Conservation (phyloP, 2,797 vertebrate species). For the Erpetoichthys calabaricus region DNA sequence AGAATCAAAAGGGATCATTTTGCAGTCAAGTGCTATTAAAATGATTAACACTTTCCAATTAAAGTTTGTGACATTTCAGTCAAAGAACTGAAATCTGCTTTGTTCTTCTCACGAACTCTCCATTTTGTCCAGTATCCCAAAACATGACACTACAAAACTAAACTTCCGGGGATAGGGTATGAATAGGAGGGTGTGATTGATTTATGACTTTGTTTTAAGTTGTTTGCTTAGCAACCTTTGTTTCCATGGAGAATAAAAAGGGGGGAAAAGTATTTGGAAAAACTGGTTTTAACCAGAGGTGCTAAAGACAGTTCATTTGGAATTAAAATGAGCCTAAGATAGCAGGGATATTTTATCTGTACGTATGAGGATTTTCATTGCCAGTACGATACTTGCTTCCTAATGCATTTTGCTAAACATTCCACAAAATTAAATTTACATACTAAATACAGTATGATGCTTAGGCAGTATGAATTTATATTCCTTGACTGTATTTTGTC, state of each 20-base stretch:
- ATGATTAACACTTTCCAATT: no score
- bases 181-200: no score
- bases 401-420: constrained; percentile 18
- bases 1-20: no score
- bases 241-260: background rate
- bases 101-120: no score
- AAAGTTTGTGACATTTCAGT: no score
- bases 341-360: constrained; percentile 32
- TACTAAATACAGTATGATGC: constrained; percentile 23
- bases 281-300: constrained; percentile 5
- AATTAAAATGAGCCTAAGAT: constrained; percentile 38
- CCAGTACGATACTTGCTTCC: constrained; percentile 27
- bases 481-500: constrained; percentile 8
- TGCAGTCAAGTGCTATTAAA: no score
- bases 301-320: constrained; percentile 37
- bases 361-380: constrained; percentile 37
- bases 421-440: constrained; percentile 17
- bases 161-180: no score
- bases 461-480: constrained; percentile 5
- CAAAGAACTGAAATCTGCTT: no score
- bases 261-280: background rate
- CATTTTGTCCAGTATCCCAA: no score
- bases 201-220: no score
- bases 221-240: background rate
- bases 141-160: no score